Base-by-base conservation (phyloP, 2,113 vertebrate genomes). In the Oophaga pumilio region DNA sequence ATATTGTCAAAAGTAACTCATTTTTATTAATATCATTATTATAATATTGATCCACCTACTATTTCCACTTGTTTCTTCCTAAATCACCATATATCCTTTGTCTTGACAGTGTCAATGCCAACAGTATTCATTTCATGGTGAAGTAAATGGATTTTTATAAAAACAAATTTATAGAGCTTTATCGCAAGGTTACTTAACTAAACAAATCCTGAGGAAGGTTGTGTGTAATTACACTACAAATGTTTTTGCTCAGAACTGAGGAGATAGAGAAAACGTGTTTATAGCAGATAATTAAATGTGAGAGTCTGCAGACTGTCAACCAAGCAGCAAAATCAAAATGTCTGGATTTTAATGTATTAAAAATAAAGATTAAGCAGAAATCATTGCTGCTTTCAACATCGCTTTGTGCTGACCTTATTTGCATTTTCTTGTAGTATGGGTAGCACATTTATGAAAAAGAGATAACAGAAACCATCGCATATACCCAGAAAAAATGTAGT, bases 261-360 rank as follows among this genome's bases (percentile, higher is more conserved):
- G 84, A 60, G 26, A 76, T 43, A 77, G 73, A 52, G 71, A 77
- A 52, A 76, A 62, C 20, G 3, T 85, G 73, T 77, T 77, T 64
- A 85, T 77, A 64, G 73, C 59, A 68, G 81, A 82, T 82, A 82
- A 85, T 85, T 76, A 85, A 62, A 76, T 4, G n/a, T 49, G 57
- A 64, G 68, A 57, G 49, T 76, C 59, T 85, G 84, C 73, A 76
- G 71, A 50, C 57, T 64, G 84, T 85, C 84, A 76, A 20, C 26
- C 50, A 60, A 76, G 53, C 84, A 62, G 33, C 84, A 50, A 60
- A 57, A 62, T 85, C 18, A 50, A 50, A 85, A 74, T 49, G 71
- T 74, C 28, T 57, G 52, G 8, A 22, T 66, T 56, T 82, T 82
- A 71, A 74, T 85, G 24, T 59, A 33, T 76, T 22, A 17, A 76